phyloP scores from a whole-genome alignment of 1,140 invertebrate genomes.

The Lucilia cuprina region DNA sequence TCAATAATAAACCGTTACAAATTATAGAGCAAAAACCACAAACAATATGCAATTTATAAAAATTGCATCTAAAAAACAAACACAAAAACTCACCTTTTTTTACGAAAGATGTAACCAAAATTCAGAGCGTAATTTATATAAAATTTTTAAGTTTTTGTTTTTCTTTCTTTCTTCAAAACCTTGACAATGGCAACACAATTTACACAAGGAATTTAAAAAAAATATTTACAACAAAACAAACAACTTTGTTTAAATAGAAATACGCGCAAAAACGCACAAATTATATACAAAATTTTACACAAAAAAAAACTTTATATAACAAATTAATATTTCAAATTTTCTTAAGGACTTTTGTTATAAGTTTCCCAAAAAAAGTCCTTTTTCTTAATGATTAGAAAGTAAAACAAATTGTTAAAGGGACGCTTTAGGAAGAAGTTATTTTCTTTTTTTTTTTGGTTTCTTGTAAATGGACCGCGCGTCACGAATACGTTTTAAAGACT shows the following conservation, averaged over 20 bases:
- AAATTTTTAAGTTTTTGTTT: neutral
- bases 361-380: conserved; percentile 11
- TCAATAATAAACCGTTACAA: conserved; percentile 7
- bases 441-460: too few species aligned
- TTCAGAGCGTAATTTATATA: neutral
- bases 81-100: neutral
- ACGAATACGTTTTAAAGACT: conserved; percentile 27
- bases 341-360: neutral
- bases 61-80: neutral
- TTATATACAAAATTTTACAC: neutral
- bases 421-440: neutral
- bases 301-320: conserved; percentile 16
- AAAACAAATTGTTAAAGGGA: neutral
- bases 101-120: neutral
- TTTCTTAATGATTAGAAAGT: neutral
- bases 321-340: neutral
- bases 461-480: conserved; percentile 23
- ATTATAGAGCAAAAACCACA: neutral
- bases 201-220: neutral
- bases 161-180: neutral
- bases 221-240: neutral
- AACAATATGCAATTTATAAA: neutral
- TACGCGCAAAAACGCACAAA: neutral
- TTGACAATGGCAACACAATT: neutral
- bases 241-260: neutral